phyloP scores from a whole-genome alignment of 2,113 vertebrate genomes.

The Odobenus rosmarus region DNA sequence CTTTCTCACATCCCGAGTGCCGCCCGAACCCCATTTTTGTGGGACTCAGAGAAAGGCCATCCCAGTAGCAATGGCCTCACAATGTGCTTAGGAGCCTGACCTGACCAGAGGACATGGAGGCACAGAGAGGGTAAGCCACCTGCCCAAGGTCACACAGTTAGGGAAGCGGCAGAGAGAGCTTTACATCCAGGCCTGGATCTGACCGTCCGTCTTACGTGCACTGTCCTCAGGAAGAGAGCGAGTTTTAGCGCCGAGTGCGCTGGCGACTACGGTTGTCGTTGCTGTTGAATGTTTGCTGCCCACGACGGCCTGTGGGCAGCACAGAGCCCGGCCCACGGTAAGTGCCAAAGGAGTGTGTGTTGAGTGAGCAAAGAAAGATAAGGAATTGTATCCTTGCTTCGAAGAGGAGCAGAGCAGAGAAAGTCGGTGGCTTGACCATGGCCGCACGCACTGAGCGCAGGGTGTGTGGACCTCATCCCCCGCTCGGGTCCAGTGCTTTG shows the following conservation, averaged over 20 bases:
- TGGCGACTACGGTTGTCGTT: rapidly evolving
- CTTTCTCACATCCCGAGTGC: neutral
- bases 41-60: neutral
- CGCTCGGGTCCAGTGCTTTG: neutral
- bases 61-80: rapidly evolving
- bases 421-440: no score
- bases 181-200: no score
- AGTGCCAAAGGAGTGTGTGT: neutral
- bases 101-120: neutral
- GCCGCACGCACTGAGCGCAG: rapidly evolving
- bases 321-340: rapidly evolving
- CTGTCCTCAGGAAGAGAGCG: neutral
- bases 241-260: rapidly evolving
- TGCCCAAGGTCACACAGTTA: neutral
- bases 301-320: neutral
- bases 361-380: neutral
- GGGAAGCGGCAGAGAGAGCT: no score
- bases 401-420: neutral
- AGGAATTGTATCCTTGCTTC: neutral
- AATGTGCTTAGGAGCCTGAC: no score
- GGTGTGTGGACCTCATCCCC: neutral
- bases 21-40: rapidly evolving
- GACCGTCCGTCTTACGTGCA: rapidly evolving
- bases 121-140: neutral
- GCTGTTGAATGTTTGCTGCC: neutral